Evolutionary conservation across 2,888 invertebrate genomes (phyloP).

Genomic region (Autographa gamma): DNA sequence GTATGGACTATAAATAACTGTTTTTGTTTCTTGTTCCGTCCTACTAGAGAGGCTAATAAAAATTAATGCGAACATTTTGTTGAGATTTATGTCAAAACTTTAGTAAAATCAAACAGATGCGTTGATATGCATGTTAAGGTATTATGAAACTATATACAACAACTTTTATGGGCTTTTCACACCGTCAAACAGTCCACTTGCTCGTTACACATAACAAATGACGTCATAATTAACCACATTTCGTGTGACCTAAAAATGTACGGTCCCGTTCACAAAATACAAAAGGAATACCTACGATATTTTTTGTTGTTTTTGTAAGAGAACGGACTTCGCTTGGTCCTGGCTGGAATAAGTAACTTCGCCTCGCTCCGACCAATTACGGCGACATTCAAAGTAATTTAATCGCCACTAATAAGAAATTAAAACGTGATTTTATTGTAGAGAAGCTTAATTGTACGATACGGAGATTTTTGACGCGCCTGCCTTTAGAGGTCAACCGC

Average conservation of each 20-base stretch:
- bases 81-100: slow-evolving; percentile 53
- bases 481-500: slow-evolving; percentile 73
- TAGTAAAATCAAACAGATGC: slow-evolving; percentile 55
- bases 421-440: slow-evolving; percentile 82
- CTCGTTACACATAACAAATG: slow-evolving; percentile 63
- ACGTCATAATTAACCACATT: slow-evolving; percentile 65
- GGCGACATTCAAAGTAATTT: slow-evolving; percentile 76
- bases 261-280: slow-evolving; percentile 50
- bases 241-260: slow-evolving; percentile 66
- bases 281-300: slow-evolving; percentile 34
- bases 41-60: slow-evolving; percentile 52
- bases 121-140: slow-evolving; percentile 38
- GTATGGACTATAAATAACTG: slow-evolving; percentile 53
- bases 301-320: slow-evolving; percentile 38
- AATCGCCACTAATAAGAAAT: slow-evolving; percentile 78
- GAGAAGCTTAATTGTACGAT: slow-evolving; percentile 76
- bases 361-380: slow-evolving; percentile 72
- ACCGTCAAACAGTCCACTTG: slow-evolving; percentile 63
- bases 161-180: slow-evolving; percentile 59
- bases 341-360: slow-evolving; percentile 46
- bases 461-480: slow-evolving; percentile 71
- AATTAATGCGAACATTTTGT: slow-evolving; percentile 57
- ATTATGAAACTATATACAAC: slow-evolving; percentile 44
- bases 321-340: slow-evolving; percentile 47
- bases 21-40: slow-evolving; percentile 42